These are phyloP conservation scores for Prosapia bicincta DNA, from an alignment of 2,888 invertebrate genomes.

Conservation along the genomic window DNA sequence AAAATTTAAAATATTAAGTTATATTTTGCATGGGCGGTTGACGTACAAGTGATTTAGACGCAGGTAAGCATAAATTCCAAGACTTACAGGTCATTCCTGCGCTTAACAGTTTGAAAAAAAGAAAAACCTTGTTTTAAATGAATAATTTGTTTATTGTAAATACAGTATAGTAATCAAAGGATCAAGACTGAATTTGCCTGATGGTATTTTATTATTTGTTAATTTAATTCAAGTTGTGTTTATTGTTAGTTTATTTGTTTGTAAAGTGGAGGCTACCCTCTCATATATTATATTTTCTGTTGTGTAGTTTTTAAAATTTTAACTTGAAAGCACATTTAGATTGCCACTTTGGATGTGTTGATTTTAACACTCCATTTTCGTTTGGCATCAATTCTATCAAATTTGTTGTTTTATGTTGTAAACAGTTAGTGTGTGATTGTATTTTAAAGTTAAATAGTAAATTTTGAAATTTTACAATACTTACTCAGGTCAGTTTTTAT, in stretches of 20 bases:
- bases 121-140: background rate
- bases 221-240: background rate
- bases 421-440: background rate
- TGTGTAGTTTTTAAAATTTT: background rate
- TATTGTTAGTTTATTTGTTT: background rate
- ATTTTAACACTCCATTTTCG: background rate
- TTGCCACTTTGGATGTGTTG: background rate
- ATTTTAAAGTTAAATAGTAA: background rate
- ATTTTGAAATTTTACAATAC: background rate
- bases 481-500: background rate
- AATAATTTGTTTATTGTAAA: conserved; percentile 7
- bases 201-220: conserved; percentile 21
- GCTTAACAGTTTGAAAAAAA: background rate
- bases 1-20: background rate
- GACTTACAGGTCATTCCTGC: conserved; percentile 17
- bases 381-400: background rate
- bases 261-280: conserved; percentile 9
- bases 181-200: conserved; percentile 20
- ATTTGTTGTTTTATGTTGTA: background rate
- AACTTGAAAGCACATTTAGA: background rate
- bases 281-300: conserved; percentile 21
- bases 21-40: background rate
- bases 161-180: conserved; percentile 17
- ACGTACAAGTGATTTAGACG: background rate
- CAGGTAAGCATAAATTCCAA: conserved; percentile 14